These are phyloP conservation scores for Pocillopora grandis DNA, from an alignment of 92 coral and sea anemone genomes.

Conservation along the genomic window DNA sequence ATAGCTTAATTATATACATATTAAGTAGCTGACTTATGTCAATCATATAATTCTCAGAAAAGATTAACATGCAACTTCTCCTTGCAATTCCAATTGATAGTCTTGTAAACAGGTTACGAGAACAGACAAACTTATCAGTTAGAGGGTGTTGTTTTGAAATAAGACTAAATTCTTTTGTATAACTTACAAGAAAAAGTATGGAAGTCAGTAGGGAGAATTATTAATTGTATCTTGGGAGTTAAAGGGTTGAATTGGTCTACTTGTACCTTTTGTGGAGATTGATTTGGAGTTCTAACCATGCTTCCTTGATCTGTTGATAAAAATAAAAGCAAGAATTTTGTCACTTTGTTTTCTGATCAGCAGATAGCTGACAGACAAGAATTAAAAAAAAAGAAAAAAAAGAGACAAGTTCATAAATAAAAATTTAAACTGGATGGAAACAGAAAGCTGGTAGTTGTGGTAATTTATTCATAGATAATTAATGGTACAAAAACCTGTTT, in stretches of 20 bases:
- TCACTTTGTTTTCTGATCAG: too few species aligned
- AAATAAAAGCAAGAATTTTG: not conserved
- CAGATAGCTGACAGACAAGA: not conserved
- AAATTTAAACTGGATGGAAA: not conserved
- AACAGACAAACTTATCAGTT: too few species aligned
- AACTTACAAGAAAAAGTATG: too few species aligned
- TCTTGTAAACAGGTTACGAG: too few species aligned
- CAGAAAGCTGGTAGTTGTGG: not conserved
- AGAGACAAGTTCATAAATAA: not conserved
- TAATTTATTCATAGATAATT: not conserved
- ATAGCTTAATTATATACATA: too few species aligned
- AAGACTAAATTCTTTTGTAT: too few species aligned
- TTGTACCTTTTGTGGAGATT: constrained; percentile 16
- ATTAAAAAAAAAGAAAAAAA: not conserved
- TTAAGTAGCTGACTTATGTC: too few species aligned
- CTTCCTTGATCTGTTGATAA: not conserved
- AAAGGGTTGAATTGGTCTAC: not conserved
- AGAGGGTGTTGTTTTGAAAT: too few species aligned
- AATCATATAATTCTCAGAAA: too few species aligned
- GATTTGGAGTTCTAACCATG: constrained; percentile 15
- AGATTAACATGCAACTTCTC: too few species aligned
- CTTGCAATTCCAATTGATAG: too few species aligned
- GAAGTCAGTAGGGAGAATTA: too few species aligned
- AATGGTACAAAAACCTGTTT: not conserved
- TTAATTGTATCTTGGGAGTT: not conserved